Evolutionary conservation across 2,888 invertebrate genomes (phyloP).

Genomic region (Phalera bucephala): DNA sequence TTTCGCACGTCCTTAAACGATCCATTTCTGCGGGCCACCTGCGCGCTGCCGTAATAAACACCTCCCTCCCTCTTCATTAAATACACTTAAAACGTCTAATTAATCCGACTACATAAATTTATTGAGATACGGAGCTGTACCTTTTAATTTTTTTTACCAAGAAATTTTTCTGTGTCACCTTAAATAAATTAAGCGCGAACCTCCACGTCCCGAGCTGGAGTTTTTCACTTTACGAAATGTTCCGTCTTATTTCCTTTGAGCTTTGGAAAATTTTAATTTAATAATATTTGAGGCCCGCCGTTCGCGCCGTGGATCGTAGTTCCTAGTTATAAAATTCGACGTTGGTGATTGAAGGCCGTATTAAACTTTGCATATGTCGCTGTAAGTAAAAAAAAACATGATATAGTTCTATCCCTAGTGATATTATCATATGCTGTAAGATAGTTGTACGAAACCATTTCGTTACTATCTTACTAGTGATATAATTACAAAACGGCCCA

Average conservation of each 20-base stretch:
- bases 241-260: conserved; percentile 21
- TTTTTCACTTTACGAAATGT: conserved; percentile 27
- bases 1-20: conserved; percentile 13
- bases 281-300: no score
- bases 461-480: no score
- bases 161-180: conserved; percentile 33
- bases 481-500: no score
- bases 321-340: no score
- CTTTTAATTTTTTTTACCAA: conserved; percentile 32
- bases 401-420: no score
- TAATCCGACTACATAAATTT: conserved; percentile 54
- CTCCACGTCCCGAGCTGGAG: conserved; percentile 20
- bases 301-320: no score
- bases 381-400: no score
- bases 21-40: conserved; percentile 24
- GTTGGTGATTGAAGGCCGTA: no score
- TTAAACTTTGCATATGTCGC: no score
- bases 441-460: no score
- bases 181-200: conserved; percentile 44
- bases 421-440: no score
- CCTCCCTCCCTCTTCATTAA: conserved; percentile 38
- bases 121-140: conserved; percentile 37
- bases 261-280: conserved; percentile 26
- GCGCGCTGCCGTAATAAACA: conserved; percentile 34
- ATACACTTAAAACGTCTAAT: conserved; percentile 47